Evolutionary conservation across 1,140 invertebrate species (phyloP).

Genomic region (Atta cephalotes): DNA sequence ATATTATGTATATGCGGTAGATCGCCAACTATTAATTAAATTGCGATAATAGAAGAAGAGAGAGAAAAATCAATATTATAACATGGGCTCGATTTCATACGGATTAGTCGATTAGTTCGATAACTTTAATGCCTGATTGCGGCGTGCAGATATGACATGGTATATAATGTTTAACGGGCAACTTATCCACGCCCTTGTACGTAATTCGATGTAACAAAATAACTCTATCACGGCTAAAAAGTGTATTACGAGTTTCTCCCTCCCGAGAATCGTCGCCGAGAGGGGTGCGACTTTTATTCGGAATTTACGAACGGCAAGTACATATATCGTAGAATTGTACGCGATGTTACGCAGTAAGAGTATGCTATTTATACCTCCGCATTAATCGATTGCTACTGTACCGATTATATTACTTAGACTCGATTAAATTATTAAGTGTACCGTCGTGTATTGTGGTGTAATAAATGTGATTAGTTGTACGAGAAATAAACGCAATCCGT

Average conservation of each 20-base stretch:
- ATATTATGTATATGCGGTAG: not conserved
- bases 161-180: constrained; percentile 49
- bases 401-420: constrained; percentile 83
- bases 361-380: constrained; percentile 85
- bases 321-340: constrained; percentile 76
- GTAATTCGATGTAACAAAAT: constrained; percentile 61
- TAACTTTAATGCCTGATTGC: constrained; percentile 38
- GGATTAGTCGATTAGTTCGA: not conserved
- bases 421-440: constrained; percentile 86
- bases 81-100: not conserved
- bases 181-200: constrained; percentile 58
- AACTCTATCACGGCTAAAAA: constrained; percentile 44
- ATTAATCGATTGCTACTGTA: constrained; percentile 84
- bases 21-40: not conserved
- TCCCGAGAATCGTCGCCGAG: constrained; percentile 12
- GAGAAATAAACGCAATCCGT: constrained; percentile 78
- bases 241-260: constrained; percentile 39
- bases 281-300: constrained; percentile 38
- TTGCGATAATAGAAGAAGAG: not conserved
- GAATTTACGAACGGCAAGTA: constrained; percentile 69
- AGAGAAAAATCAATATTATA: not conserved
- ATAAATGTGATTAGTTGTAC: constrained; percentile 86
- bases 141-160: constrained; percentile 28
- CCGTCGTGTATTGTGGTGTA: constrained; percentile 85
- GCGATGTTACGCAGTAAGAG: constrained; percentile 76